A percentile compares a stretch with the other conserved stretches of the same genome.
Conservation (phyloP, 2,888 invertebrate genomes). For the Pyrochroa serraticornis region DNA sequence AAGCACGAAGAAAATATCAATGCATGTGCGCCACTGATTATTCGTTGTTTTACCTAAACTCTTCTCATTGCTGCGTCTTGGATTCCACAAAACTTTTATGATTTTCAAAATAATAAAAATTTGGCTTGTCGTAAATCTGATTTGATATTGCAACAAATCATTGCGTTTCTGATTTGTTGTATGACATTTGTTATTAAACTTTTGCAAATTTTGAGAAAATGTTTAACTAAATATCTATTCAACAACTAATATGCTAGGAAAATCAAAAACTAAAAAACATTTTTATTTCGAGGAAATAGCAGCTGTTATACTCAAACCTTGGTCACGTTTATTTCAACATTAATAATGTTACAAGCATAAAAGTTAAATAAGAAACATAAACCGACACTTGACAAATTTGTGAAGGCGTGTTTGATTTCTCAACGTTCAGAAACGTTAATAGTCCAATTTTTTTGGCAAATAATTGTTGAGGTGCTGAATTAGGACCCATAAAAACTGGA, state of each 20-base stretch:
- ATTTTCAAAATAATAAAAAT: slow-evolving; percentile 14
- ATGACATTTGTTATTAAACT: too few relatives aligned
- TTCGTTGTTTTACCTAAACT: slow-evolving; percentile 25
- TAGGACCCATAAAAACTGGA: too few relatives aligned
- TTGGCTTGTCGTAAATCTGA: slow-evolving; percentile 15
- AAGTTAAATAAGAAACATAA: slow-evolving; percentile 3
- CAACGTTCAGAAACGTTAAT: too few relatives aligned
- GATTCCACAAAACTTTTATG: slow-evolving; percentile 23
- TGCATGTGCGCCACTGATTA: slow-evolving; percentile 27
- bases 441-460: too few relatives aligned
- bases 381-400: slow-evolving; percentile 9
- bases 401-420: too few relatives aligned
- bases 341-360: slow-evolving; percentile 5
- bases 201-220: too few relatives aligned
- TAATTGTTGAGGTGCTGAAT: too few relatives aligned
- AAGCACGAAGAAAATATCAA: slow-evolving; percentile 21
- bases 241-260: too few relatives aligned
- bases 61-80: slow-evolving; percentile 16
- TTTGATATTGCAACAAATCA: slow-evolving; percentile 7
- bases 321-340: slow-evolving; percentile 5
- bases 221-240: too few relatives aligned
- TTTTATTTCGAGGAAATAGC: too few relatives aligned
- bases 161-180: not conserved
- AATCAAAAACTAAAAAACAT: too few relatives aligned
- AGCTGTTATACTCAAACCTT: slow-evolving; percentile 1